Evolutionary conservation across 30 jellyfish, hydroid and myxozoan species (phyloP).

Genomic region (Clytia hemisphaerica): DNA sequence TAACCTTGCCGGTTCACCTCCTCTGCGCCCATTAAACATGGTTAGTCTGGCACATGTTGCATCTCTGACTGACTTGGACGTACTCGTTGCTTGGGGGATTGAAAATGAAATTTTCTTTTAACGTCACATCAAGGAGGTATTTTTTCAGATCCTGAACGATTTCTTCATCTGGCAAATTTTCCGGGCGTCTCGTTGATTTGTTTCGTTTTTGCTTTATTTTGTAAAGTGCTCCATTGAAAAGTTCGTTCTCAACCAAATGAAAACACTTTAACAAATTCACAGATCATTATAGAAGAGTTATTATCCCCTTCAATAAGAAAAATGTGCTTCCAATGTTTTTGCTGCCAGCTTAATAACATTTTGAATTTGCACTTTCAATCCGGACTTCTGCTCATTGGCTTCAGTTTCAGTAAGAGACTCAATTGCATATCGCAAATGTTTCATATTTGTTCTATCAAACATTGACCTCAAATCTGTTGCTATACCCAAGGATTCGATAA

Average conservation of each 20-base stretch:
- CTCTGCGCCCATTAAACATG: conserved; percentile 1
- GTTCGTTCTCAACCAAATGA: not conserved
- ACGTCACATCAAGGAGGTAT: not conserved
- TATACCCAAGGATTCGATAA: not conserved
- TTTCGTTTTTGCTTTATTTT: not conserved
- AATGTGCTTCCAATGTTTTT: not conserved
- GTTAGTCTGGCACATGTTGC: conserved; percentile 13
- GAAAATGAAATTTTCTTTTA: not conserved
- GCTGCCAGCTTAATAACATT: not conserved
- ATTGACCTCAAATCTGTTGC: too few relatives aligned
- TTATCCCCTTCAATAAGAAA: not conserved
- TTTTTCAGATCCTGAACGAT: not conserved
- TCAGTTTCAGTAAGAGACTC: not conserved
- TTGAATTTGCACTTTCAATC: not conserved
- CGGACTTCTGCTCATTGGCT: not conserved
- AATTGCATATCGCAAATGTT: not conserved
- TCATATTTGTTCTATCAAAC: not conserved
- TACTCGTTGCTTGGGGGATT: not conserved
- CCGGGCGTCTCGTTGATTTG: not conserved
- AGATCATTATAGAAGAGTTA: too few relatives aligned
- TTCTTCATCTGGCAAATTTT: conserved; percentile 1
- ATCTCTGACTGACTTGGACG: conserved; percentile 3
- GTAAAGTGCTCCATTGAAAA: conserved; percentile 2
- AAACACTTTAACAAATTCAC: too few relatives aligned
- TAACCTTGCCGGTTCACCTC: conserved; percentile 16